Base-by-base conservation (phyloP, 2,888 invertebrate genomes). In the Drosophila colorata region DNA sequence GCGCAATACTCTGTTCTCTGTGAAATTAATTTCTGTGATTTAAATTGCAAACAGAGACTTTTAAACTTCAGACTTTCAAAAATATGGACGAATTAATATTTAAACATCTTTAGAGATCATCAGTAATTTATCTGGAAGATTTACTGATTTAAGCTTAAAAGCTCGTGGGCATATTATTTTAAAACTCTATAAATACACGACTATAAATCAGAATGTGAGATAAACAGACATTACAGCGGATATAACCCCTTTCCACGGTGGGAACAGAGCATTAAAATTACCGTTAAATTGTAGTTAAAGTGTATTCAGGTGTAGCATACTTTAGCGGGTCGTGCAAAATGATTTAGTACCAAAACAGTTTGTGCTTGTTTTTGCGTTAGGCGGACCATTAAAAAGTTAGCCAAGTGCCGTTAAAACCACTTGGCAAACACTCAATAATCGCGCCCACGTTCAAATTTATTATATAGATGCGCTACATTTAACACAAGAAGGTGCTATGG, bases 391-490 rank as follows among this genome's bases (percentile, higher is more conserved):
- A 60, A 66, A 66, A 74, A 60, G 56, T 70, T 65, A 31, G 20
- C 35, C 40, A 70, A 75, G 58, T 70, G 59, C 52, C 63, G 56
- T 74, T 74, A 63, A 69, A 74, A 74, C 69, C 57, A 63, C 46
- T 69, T 46, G 41, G 33, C 5, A 20, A 31, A 35, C 7, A 7
- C 33, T 52, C 33, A 65, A 47, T 64, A 49, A 44, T 37, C 28
- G 18, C 48, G 33, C 8, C 41, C 18, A 31, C 53, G 18, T 11
- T 43, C 5, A 48, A 23, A 56, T 41, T 44, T 44, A 38, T 43
- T 43, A 28, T 48, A 11, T 44, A 25, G 33, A 16, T 48, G n/a
- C 3, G 14, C 40, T 18, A 46, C 16, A 43, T n/a, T 31, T 44
- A 44, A 20, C 40, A 5, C 18, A 38, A 43, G 18, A n/a, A 48